These are phyloP conservation scores for Indicator maculatus DNA, from an alignment of 2,113 vertebrate genomes.

Conservation along the genomic window DNA sequence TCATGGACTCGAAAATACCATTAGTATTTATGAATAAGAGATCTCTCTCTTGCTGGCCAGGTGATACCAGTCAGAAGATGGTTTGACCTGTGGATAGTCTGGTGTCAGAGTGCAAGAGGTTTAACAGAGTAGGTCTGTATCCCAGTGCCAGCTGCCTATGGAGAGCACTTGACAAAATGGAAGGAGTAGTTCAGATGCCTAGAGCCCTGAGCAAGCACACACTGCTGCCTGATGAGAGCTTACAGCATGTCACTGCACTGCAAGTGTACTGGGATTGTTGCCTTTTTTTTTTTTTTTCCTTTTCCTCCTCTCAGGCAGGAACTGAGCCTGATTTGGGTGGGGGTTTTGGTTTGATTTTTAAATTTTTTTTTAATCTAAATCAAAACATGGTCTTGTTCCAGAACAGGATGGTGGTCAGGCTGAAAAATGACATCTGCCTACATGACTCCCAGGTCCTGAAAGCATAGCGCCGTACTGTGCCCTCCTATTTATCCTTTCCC, in stretches of 20 bases:
- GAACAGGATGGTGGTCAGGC: background rate
- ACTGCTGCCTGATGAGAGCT: background rate
- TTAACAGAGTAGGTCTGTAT: background rate
- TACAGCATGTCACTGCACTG: background rate
- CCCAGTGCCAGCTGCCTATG: background rate
- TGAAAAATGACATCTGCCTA: background rate
- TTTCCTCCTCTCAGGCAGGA: background rate
- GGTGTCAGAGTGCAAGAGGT: background rate
- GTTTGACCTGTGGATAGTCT: background rate
- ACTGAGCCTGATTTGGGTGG: background rate
- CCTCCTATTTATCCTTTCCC: background rate
- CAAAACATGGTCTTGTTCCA: background rate
- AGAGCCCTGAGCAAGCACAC: background rate
- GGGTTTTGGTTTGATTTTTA: background rate
- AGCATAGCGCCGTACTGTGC: fast-evolving
- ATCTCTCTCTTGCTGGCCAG: background rate
- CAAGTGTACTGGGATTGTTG: background rate
- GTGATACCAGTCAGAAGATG: background rate
- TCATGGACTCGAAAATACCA: background rate
- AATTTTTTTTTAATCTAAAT: background rate
- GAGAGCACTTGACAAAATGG: background rate
- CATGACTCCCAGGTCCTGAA: background rate
- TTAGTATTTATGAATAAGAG: background rate
- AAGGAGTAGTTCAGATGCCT: background rate
- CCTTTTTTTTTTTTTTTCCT: background rate